A percentile compares a stretch with the other conserved stretches of the same genome.
phyloP scores from a whole-genome alignment of 2,113 vertebrate genomes.

The Pitta sordida region DNA sequence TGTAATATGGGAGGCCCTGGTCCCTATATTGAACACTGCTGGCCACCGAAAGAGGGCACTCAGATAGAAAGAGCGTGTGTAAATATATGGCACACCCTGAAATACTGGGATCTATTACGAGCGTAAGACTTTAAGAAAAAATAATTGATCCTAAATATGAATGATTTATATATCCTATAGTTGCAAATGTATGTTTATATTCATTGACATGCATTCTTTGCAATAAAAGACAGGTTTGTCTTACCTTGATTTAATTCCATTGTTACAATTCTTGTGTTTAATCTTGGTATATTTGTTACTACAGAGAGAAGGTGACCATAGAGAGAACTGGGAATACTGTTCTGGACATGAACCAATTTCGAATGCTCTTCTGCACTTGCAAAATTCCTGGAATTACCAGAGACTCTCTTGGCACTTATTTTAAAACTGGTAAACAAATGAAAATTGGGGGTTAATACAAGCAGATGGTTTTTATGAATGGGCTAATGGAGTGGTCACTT shows the following conservation, averaged over 20 bases:
- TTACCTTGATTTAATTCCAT: background rate
- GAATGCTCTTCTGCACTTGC: conserved; percentile 91
- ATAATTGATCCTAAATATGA: background rate
- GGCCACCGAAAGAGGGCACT: conserved; percentile 85
- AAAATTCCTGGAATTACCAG: conserved; percentile 88
- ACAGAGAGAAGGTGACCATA: conserved; percentile 84
- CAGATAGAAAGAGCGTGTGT: conserved; percentile 85
- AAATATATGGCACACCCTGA: conserved; percentile 80
- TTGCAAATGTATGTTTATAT: background rate
- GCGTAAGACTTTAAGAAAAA: conserved; percentile 72
- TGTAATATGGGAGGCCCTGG: conserved; percentile 87
- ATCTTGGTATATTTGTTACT: background rate
- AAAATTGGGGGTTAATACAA: background rate
- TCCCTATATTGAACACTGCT: conserved; percentile 86
- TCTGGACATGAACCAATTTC: conserved; percentile 93
- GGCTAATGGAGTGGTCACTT: background rate
- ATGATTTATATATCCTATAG: background rate
- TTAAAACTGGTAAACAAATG: conserved; percentile 84
- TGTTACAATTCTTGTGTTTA: background rate
- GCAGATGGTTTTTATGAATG: background rate
- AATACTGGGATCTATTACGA: conserved; percentile 90
- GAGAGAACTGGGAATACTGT: conserved; percentile 77
- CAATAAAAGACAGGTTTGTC: background rate
- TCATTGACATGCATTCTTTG: background rate
- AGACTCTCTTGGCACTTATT: conserved; percentile 83